Evolutionary conservation across 2,888 invertebrate species (phyloP), one percentile per base, ranked within the genome.

Genomic region (Horisme vitalbata): DNA sequence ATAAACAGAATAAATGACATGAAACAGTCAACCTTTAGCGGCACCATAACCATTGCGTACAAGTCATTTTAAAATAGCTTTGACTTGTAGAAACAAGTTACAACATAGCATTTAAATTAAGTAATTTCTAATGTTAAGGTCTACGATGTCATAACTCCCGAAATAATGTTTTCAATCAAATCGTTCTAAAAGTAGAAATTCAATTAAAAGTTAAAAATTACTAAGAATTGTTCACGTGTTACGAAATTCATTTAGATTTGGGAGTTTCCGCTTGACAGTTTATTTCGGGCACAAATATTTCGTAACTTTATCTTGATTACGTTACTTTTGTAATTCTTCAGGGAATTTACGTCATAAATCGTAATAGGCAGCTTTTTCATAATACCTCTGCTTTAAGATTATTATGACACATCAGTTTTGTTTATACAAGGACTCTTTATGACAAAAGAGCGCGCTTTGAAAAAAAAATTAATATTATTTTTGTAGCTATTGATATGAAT

Each of bases 201-300:
- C 65, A 71, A 73, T 71, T 70, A 72, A 65, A 73, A 71, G 63
- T 75, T 68, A 44, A 61, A 71, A 68, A 71, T 63, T 49, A 62
- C 71, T 63, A 47, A 46, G 46, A 44, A 37, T 41, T 46, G 47
- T 68, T 75, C 65, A 66, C 61, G 69, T 72, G 67, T 75, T 70
- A 60, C 57, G 63, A 63, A 72, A 75, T 56, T 33, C 59, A 51
- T 45, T 62, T 63, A 61, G 52, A 63, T 74, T 65, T 53, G 52
- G 55, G 60, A 63, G 63, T 39, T 32, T 31, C 15, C 38, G 14
- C 13, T 13, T 13, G 9, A 5, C 8, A 1, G 53, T 65, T 68
- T 59, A 63, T 61, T 71, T 71, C 56, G 57, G 48, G 49, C 47
- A 34, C 60, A 52, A 61, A 58, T 47, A 37, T 65, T 61, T 46